Base-by-base conservation (phyloP, 2,888 invertebrate species). In the Nephrotoma guestfalica region DNA sequence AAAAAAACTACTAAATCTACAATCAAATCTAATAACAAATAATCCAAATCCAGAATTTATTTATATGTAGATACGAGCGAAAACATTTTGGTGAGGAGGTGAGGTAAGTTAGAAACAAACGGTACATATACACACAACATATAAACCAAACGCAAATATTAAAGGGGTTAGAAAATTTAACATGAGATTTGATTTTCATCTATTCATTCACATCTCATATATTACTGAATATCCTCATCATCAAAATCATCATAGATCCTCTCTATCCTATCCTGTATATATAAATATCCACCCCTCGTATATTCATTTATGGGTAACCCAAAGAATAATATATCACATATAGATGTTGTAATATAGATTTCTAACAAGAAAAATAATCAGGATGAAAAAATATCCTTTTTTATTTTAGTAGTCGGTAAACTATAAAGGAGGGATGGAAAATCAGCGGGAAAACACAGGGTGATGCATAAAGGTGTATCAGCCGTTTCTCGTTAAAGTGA, bases 121-220 rank as follows among this genome's bases (percentile, higher is more conserved):
- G 30, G 71, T 71, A 71, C 5, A 71, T 30, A 71, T 7, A 5
- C 15, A 51, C 15, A 51, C 4, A 30, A 71, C 71, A 30, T 11
- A 71, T 71, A 71, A 71, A 71, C 71, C 71, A 41, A 41, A 84
- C 84, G 41, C 84, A 84, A 84, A 84, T 13, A 71, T 71, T 71
- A 84, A 84, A 84, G 84, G 84, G 84, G 84, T 84, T 84, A 84
- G 42, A 84, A 71, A 71, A 30, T 71, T 71, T 71, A 71, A 84
- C 84, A 84, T 84, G 84, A 84, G 84, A 84, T 84, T 84, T 84
- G 84, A 84, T 84, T 84, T 84, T 84, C 84, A 84, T 84, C 84
- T 71, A 71, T 71, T 71, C 71, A 71, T 71, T 71, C 71, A 71
- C 71, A 30, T 30, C 30, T 71, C 30, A 5, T 57, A 9, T 71